Evolutionary conservation across 35 echinoderm and acorn worm species (phyloP).

Genomic region (Amphiura filiformis): DNA sequence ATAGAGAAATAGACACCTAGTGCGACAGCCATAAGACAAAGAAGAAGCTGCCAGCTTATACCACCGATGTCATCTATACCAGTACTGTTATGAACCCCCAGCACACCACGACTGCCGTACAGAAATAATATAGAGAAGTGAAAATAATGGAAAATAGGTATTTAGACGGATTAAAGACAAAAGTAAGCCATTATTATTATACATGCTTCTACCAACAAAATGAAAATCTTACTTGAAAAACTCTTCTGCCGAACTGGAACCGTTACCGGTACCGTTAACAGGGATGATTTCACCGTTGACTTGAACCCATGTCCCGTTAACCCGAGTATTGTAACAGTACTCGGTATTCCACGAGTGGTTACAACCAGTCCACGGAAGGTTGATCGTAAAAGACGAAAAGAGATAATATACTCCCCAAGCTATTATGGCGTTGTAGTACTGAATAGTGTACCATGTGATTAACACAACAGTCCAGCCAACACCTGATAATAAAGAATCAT

Average conservation of each 20-base stretch:
- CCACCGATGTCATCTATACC: slow-evolving; percentile 56
- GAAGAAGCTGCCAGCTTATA: slow-evolving; percentile 52
- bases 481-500: too few species aligned
- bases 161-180: too few species aligned
- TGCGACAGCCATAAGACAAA: slow-evolving; percentile 49
- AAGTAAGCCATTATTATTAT: too few species aligned
- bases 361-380: slow-evolving; percentile 78
- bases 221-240: slow-evolving; percentile 44
- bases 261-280: slow-evolving; percentile 30
- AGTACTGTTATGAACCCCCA: slow-evolving; percentile 38
- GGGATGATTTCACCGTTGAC: slow-evolving; percentile 21
- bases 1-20: slow-evolving; percentile 59
- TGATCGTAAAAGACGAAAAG: slow-evolving; percentile 66
- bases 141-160: background rate
- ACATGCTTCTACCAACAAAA: too few species aligned
- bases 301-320: slow-evolving; percentile 30
- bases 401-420: slow-evolving; percentile 78
- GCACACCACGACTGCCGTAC: slow-evolving; percentile 27
- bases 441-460: slow-evolving; percentile 59
- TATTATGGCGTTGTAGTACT: slow-evolving; percentile 94
- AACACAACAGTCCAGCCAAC: slow-evolving; percentile 73
- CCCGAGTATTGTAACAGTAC: slow-evolving; percentile 16
- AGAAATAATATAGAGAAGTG: background rate
- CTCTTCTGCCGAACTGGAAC: slow-evolving; percentile 37
- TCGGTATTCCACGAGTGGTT: slow-evolving; percentile 67